Base-by-base conservation (phyloP, 2,888 invertebrate species). In the Hyppa rectilinea region DNA sequence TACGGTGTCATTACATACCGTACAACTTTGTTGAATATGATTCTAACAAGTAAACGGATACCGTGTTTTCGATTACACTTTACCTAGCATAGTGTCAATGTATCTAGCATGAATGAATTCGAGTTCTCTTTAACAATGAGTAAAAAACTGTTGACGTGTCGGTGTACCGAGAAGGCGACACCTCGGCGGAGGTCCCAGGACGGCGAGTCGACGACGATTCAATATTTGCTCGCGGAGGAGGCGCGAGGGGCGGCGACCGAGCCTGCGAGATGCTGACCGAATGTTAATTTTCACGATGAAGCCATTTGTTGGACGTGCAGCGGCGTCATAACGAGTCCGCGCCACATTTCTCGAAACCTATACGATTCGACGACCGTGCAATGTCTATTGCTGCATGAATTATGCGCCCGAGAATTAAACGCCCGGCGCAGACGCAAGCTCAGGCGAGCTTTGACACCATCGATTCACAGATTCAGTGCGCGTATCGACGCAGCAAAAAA, bases 221-320 rank as follows among this genome's bases (percentile, higher is more conserved):
- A 95, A 95, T 95, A 95, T 95, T 95, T 95, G 91, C 90, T 89
- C 84, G 86, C 80, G 81, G 89, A 85, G 87, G 83, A 78, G 87
- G 83, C 72, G 83, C 62, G 83, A 82, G 83, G 78, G 79, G 82
- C 77, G 82, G 74, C 82, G 78, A 71, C 80, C 80, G 74, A 82
- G 79, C 75, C 72, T 71, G 83, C 84, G 84, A 88, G 92, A 92
- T 92, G 94, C 93, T 92, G 91, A 77, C 88, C 92, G 95, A 94
- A 95, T 95, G 92, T 94, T 94, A 94, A 95, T 95, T 92, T 93
- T 87, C 91, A 92, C 94, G 91, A 95, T 94, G 93, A 93, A 94
- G 94, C 92, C 94, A 95, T 95, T 92, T 88, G 89, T 86, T 83
- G 91, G 86, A 95, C 95, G 95, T 94, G 95, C 90, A 83, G 78